Evolutionary conservation across 2,113 vertebrate species (phyloP).

Genomic region (Cyanoderma ruficeps): DNA sequence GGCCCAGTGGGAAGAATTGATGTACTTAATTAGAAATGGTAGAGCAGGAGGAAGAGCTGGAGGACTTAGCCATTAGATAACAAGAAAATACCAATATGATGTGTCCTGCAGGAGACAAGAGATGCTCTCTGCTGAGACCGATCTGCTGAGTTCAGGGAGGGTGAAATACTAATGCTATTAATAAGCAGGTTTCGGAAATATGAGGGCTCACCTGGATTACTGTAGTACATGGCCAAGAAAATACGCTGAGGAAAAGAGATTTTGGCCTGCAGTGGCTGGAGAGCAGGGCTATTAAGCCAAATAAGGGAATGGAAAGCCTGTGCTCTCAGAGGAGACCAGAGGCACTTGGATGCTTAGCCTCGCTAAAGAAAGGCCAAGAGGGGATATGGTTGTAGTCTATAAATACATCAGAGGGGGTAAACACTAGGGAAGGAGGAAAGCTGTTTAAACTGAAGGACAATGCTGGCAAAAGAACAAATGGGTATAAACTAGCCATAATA

Average conservation of each 20-base stretch:
- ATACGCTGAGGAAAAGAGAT: neutral
- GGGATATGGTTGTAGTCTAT: constrained; percentile 66
- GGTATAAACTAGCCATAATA: constrained; percentile 48
- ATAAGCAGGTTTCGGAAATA: neutral
- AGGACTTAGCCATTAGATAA: neutral
- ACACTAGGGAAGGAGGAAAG: constrained; percentile 50
- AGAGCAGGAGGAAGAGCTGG: neutral
- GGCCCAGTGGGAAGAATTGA: neutral
- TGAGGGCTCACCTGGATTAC: neutral
- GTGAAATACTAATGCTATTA: neutral
- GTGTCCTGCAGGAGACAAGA: neutral
- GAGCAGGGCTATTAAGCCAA: constrained; percentile 15
- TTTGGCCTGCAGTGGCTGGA: neutral
- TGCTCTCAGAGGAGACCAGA: constrained; percentile 44
- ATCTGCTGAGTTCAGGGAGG: neutral
- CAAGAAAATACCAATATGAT: neutral
- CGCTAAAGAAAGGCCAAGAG: constrained; percentile 56
- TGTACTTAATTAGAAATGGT: neutral
- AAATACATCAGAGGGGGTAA: constrained; percentile 68
- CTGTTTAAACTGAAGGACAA: constrained; percentile 59
- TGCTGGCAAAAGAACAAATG: constrained; percentile 61
- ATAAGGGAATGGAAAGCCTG: constrained; percentile 58
- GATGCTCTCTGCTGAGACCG: neutral
- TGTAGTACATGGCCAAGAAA: neutral
- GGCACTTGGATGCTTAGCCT: constrained; percentile 44